Percentiles rank a stretch among this genome's conserved stretches.
Evolutionary conservation across 2,113 vertebrate genomes (phyloP).

Genomic region (Xyliphius kryptos): DNA sequence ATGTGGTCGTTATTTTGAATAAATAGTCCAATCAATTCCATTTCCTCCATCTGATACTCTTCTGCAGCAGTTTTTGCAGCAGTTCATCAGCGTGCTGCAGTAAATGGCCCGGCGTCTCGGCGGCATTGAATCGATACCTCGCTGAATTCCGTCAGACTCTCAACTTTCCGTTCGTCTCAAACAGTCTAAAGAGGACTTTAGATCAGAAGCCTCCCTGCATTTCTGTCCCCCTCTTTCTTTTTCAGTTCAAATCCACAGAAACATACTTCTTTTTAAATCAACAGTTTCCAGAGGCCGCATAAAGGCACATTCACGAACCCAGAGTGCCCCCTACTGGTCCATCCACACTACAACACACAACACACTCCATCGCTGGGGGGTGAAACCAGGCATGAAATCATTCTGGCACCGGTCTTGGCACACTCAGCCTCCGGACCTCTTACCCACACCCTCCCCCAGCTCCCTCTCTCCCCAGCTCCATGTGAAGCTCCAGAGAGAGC

Average conservation of each 20-base stretch:
- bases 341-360: background rate
- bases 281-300: background rate
- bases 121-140: constrained; percentile 15
- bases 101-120: constrained; percentile 39
- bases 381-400: constrained; percentile 64
- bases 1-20: too few relatives aligned
- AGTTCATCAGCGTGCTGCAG: constrained; percentile 44
- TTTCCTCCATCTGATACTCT: too few relatives aligned
- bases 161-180: constrained; percentile 34
- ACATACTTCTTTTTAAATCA: constrained; percentile 2
- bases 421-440: constrained; percentile 49
- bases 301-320: constrained; percentile 40
- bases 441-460: background rate
- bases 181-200: constrained; percentile 28
- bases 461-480: constrained; percentile 19
- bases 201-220: background rate
- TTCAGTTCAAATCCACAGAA: constrained; percentile 11
- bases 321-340: constrained; percentile 66
- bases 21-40: too few relatives aligned
- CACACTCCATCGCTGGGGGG: constrained; percentile 43
- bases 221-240: constrained; percentile 19
- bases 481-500: constrained; percentile 32
- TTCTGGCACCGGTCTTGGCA: constrained; percentile 57
- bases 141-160: constrained; percentile 23
- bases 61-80: constrained; percentile 11